These are phyloP conservation scores for Scopus umbretta DNA, from an alignment of 2,113 vertebrate species.

Conservation along the genomic window DNA sequence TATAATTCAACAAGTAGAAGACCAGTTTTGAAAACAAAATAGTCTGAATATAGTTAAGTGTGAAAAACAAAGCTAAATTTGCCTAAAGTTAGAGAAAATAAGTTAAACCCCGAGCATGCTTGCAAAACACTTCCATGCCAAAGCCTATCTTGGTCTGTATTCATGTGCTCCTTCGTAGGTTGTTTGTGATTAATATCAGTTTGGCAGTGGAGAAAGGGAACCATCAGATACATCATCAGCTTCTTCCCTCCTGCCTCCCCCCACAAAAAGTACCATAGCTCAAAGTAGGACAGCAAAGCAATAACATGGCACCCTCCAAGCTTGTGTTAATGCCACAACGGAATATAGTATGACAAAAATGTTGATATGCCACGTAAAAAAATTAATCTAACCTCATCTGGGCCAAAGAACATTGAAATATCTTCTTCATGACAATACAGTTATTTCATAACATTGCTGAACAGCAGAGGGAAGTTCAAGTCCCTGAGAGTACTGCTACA, in stretches of 20 bases:
- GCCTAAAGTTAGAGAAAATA: not conserved
- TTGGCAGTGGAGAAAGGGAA: not conserved
- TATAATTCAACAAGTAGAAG: conserved; percentile 7
- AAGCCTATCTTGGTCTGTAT: not conserved
- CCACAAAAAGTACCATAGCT: not conserved
- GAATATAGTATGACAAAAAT: not conserved
- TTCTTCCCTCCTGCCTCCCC: not conserved
- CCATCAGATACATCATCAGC: not conserved
- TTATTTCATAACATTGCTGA: not conserved
- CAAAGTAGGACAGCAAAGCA: not conserved
- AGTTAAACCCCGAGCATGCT: not conserved
- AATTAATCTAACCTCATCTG: not conserved
- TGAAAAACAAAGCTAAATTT: conserved; percentile 24
- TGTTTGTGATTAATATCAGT: not conserved
- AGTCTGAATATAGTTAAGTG: conserved; percentile 2
- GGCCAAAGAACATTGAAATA: not conserved
- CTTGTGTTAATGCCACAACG: not conserved
- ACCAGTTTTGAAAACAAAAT: not conserved
- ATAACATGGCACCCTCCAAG: not conserved
- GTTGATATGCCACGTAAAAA: not conserved
- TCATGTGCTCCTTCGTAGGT: not conserved
- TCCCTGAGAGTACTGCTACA: not conserved
- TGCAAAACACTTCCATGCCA: not conserved
- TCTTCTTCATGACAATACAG: not conserved
- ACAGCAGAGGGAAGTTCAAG: not conserved